A percentile compares a stretch with the other conserved stretches of the same genome.
Evolutionary conservation across 2,888 invertebrate genomes (phyloP).

Genomic region (Acleris emargana): DNA sequence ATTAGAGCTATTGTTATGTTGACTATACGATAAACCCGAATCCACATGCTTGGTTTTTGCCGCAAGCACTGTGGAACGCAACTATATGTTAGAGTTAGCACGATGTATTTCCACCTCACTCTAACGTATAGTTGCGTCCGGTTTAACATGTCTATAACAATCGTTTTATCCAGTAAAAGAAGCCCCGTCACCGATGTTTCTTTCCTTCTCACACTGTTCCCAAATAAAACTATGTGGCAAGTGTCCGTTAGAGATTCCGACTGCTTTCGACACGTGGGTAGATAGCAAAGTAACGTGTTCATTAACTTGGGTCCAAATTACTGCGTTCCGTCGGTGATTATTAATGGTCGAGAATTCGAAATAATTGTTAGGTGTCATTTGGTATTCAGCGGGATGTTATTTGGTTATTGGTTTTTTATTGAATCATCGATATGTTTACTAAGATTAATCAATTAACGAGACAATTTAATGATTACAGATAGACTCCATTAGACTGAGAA

Average conservation of each 20-base stretch:
- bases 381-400: slow-evolving; percentile 1
- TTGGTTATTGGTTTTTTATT: slow-evolving; percentile 1
- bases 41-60: too few species aligned
- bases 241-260: slow-evolving; percentile 19
- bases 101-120: too few species aligned
- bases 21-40: too few species aligned
- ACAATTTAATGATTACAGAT: background rate
- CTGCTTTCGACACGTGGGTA: slow-evolving; percentile 28
- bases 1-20: too few species aligned
- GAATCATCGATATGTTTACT: background rate
- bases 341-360: slow-evolving; percentile 17
- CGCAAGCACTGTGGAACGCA: too few species aligned
- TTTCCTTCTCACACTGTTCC: background rate
- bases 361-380: slow-evolving; percentile 31
- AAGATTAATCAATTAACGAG: background rate
- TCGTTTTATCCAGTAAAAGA: too few species aligned
- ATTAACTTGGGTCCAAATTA: slow-evolving; percentile 27
- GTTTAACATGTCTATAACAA: too few species aligned
- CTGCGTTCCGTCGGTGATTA: slow-evolving; percentile 17
- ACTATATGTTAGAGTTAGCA: too few species aligned
- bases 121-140: too few species aligned
- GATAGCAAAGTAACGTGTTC: slow-evolving; percentile 29
- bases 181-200: too few species aligned
- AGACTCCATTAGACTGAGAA: too few species aligned
- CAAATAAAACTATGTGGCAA: background rate